Conservation (phyloP, 2,888 invertebrate genomes). For the Mesorhabditis belari region DNA sequence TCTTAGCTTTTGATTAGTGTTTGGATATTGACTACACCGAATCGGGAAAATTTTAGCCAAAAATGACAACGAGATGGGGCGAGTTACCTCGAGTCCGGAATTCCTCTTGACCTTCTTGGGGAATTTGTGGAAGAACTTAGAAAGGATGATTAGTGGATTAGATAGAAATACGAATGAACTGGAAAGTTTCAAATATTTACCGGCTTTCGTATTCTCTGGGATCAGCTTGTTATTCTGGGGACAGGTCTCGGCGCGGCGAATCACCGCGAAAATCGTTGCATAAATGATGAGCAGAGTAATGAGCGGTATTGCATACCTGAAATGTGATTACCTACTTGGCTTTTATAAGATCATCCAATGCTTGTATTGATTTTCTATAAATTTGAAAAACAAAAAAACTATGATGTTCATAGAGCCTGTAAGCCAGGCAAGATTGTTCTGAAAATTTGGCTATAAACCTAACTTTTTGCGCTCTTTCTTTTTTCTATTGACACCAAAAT, state of each 20-base stretch:
- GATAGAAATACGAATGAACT: too few species aligned
- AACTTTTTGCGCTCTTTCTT: too few species aligned
- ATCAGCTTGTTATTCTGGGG: not conserved
- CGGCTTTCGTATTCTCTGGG: not conserved
- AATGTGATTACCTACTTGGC: not conserved
- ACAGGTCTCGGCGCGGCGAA: conserved; percentile 29
- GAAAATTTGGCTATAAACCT: not conserved
- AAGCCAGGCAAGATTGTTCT: not conserved
- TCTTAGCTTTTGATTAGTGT: too few species aligned
- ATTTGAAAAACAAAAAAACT: not conserved
- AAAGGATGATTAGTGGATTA: too few species aligned
- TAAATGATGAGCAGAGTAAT: conserved; percentile 54
- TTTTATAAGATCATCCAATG: not conserved
- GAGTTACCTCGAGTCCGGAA: not conserved
- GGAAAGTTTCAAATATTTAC: too few species aligned
- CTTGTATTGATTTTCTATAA: not conserved
- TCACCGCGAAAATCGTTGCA: conserved; percentile 52
- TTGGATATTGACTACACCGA: too few species aligned
- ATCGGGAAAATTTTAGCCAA: too few species aligned
- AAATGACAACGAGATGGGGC: too few species aligned
- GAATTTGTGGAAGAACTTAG: too few species aligned
- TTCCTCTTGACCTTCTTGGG: too few species aligned
- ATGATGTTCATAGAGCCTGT: not conserved
- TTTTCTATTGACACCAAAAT: too few species aligned
- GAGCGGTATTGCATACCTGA: conserved; percentile 54